These are phyloP conservation scores for Euura saliciscinereae DNA, from an alignment of 1,140 invertebrate species.

Conservation along the genomic window DNA sequence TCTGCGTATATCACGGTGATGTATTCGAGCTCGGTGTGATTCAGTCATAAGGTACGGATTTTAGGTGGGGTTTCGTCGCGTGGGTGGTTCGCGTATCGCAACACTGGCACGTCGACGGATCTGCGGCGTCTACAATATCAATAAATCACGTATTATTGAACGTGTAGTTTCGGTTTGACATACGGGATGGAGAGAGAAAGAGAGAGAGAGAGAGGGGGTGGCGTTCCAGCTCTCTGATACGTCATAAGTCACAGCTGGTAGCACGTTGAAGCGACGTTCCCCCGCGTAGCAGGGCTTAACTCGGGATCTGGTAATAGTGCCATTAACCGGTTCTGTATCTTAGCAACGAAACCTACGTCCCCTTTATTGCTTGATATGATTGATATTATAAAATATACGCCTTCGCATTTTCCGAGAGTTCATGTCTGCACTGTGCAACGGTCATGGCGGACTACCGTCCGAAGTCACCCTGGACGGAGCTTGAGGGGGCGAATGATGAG, in stretches of 20 bases:
- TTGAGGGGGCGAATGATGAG: too few species aligned
- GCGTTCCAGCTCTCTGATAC: constrained; percentile 38
- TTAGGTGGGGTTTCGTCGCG: too few species aligned
- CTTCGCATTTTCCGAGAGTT: too few species aligned
- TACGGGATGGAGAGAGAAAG: background rate
- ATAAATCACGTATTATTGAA: constrained; percentile 46
- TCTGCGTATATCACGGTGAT: too few species aligned
- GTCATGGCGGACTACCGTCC: too few species aligned
- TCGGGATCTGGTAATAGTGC: constrained; percentile 38
- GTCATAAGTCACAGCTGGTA: constrained; percentile 55
- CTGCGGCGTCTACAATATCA: constrained; percentile 11
- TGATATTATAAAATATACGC: constrained; percentile 47
- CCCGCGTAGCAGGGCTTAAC: constrained; percentile 18
- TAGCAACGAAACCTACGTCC: constrained; percentile 37
- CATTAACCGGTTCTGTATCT: constrained; percentile 53
- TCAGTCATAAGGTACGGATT: too few species aligned
- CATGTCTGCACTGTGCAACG: too few species aligned
- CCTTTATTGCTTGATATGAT: constrained; percentile 50
- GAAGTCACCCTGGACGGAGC: too few species aligned
- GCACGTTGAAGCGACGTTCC: constrained; percentile 49
- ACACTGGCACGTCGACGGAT: background rate
- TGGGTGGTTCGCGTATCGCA: background rate
- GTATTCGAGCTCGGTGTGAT: too few species aligned
- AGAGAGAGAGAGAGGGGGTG: background rate
- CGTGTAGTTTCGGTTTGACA: constrained; percentile 36